These are phyloP conservation scores for Amblyjoppa fuscipennis DNA, from an alignment of 2,888 invertebrate species.

Conservation along the genomic window DNA sequence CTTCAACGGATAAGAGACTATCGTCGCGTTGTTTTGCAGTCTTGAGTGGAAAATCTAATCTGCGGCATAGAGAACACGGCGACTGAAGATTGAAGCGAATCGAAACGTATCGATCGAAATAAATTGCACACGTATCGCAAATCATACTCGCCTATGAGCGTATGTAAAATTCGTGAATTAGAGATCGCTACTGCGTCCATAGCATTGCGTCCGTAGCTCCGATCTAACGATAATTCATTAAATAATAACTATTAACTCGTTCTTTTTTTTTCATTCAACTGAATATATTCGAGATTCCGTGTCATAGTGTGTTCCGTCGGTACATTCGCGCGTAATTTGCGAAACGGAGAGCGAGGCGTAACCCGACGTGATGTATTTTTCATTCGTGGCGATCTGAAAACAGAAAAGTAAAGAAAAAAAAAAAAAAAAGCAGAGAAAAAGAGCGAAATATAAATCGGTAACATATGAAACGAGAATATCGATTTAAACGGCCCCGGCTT, in stretches of 20 bases:
- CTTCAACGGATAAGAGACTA: conserved; percentile 43
- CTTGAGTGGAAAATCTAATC: background rate
- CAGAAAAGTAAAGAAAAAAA: background rate
- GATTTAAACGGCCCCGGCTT: background rate
- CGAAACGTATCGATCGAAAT: conserved; percentile 2
- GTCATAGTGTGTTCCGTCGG: conserved; percentile 16
- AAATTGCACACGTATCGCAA: background rate
- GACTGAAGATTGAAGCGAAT: conserved; percentile 4
- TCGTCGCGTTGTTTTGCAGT: conserved; percentile 11
- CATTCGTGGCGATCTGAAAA: conserved; percentile 25
- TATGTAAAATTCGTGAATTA: conserved; percentile 28
- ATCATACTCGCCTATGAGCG: conserved; percentile 3
- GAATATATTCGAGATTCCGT: conserved; percentile 21
- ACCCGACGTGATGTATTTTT: conserved; percentile 13
- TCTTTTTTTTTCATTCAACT: conserved; percentile 1
- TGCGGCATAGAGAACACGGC: background rate
- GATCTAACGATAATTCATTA: conserved; percentile 17
- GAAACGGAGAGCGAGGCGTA: background rate
- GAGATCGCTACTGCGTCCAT: conserved; percentile 11
- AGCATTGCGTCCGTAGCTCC: conserved; percentile 45
- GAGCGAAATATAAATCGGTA: conserved; percentile 7
- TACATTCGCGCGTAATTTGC: conserved; percentile 14
- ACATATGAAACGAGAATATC: conserved; percentile 16
- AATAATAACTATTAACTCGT: conserved; percentile 26
- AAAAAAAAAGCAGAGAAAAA: background rate